phyloP scores from a whole-genome alignment of 2,888 invertebrate genomes.

The Lycocerus yunnanus region DNA sequence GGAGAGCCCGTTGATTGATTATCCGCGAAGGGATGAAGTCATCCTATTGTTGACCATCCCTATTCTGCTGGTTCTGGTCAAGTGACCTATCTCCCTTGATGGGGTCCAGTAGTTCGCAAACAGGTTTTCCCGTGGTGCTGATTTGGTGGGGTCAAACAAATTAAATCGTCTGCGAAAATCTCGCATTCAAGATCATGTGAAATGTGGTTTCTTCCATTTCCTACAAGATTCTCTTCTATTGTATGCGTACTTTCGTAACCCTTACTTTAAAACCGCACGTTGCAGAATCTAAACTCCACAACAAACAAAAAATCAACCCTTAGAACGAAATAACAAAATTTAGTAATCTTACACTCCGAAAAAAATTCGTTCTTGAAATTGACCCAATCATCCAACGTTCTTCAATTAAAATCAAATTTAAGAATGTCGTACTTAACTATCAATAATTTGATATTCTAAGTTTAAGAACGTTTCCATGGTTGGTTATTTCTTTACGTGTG shows the following conservation, averaged over 20 bases:
- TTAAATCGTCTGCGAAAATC: not conserved
- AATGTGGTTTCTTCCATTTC: not conserved
- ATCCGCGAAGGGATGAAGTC: not conserved
- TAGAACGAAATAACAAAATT: no score
- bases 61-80: not conserved
- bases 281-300: not conserved
- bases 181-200: not conserved
- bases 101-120: not conserved
- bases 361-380: no score
- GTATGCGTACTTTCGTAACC: not conserved
- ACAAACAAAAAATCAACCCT: no score
- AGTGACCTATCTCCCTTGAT: not conserved
- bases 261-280: no score
- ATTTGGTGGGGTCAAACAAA: not conserved
- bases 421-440: no score
- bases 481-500: no score
- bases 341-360: no score
- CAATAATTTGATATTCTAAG: no score
- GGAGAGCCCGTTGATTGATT: not conserved
- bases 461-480: no score
- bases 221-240: not conserved
- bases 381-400: no score
- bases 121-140: not conserved
- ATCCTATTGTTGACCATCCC: not conserved
- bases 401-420: no score